phyloP scores from a whole-genome alignment of 2,797 vertebrate genomes.

The Catamblyrhynchus diadema region DNA sequence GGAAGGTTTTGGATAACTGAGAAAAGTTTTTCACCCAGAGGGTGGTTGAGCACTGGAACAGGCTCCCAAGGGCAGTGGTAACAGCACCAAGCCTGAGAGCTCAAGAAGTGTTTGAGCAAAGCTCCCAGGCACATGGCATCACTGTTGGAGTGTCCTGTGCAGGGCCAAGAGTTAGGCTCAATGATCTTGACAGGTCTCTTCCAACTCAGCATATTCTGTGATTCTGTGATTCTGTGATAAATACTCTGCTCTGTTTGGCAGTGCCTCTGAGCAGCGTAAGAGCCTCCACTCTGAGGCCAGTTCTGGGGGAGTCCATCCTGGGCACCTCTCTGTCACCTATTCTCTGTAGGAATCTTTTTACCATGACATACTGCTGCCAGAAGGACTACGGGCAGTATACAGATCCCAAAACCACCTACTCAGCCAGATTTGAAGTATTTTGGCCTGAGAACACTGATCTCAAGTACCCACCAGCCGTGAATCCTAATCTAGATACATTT shows the following conservation, averaged over 20 bases:
- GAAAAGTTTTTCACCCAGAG: background rate
- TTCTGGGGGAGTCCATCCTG: background rate
- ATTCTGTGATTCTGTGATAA: background rate
- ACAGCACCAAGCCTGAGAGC: background rate
- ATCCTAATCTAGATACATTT: background rate
- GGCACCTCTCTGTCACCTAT: background rate
- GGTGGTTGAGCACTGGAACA: background rate
- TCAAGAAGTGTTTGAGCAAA: background rate
- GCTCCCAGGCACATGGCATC: background rate
- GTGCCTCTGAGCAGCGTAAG: background rate
- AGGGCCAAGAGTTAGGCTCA: background rate
- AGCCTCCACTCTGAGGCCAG: background rate
- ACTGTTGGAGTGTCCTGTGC: background rate
- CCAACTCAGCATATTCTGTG: background rate
- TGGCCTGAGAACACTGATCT: background rate
- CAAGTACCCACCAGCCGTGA: background rate
- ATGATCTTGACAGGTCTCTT: background rate
- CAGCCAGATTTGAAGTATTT: background rate
- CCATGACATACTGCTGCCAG: background rate
- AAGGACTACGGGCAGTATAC: background rate
- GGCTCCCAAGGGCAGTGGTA: background rate
- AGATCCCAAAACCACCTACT: background rate
- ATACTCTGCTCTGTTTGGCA: background rate
- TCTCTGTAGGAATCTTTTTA: background rate
- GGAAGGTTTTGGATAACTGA: background rate